Evolutionary conservation across 2,797 vertebrate species (phyloP).

Genomic region (Echeneis naucrates): DNA sequence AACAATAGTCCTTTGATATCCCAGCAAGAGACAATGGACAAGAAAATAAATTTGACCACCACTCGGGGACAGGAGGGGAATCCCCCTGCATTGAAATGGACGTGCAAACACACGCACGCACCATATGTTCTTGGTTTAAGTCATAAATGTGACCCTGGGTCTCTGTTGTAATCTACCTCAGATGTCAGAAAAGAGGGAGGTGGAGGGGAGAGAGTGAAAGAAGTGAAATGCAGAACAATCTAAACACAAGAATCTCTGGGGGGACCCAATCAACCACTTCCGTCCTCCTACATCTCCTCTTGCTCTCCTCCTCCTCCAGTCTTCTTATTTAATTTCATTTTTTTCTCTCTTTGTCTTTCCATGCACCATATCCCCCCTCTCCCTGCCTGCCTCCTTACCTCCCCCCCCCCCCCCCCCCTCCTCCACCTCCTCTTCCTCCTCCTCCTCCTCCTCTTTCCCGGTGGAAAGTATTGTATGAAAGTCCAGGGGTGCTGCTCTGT

Average conservation of each 20-base stretch:
- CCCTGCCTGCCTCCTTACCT: too few relatives aligned
- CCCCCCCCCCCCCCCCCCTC: constrained; percentile 68
- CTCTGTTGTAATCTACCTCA: constrained; percentile 83
- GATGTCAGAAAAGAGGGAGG: constrained; percentile 77
- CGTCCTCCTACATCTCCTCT: constrained; percentile 81
- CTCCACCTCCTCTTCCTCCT: too few relatives aligned
- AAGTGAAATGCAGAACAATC: constrained; percentile 78
- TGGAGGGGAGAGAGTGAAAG: constrained; percentile 68
- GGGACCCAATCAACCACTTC: constrained; percentile 82
- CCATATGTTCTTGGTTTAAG: constrained; percentile 84
- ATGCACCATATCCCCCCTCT: constrained; percentile 73
- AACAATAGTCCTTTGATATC: constrained; percentile 87
- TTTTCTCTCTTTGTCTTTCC: constrained; percentile 79
- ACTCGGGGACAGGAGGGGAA: constrained; percentile 80
- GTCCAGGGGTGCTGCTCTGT: constrained; percentile 80
- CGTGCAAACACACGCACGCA: constrained; percentile 60
- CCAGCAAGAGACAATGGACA: constrained; percentile 85
- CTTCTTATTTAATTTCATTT: constrained; percentile 77
- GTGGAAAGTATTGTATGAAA: constrained; percentile 80
- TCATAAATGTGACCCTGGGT: constrained; percentile 82
- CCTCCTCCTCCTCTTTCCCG: constrained; percentile 72
- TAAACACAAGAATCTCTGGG: constrained; percentile 82
- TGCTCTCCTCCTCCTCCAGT: constrained; percentile 75
- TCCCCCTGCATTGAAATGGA: constrained; percentile 76
- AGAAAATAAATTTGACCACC: constrained; percentile 88